Percentiles rank a stretch among this genome's conserved stretches.
Evolutionary conservation across 2,888 invertebrate species (phyloP).

Genomic region (Catocala nupta): DNA sequence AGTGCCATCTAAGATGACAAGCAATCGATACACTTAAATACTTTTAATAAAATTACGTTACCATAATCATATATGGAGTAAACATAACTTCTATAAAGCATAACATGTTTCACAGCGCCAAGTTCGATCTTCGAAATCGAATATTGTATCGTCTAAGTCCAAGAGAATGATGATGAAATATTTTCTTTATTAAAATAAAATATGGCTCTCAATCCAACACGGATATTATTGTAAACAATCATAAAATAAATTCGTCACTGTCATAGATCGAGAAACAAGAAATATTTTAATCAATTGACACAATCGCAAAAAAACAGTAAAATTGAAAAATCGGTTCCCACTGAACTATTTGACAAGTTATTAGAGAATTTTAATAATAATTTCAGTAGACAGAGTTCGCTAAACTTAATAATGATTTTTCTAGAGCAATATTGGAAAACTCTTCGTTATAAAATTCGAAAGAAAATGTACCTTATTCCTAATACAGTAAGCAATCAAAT

Average conservation of each 20-base stretch:
- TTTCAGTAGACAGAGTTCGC: conserved; percentile 54
- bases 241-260: conserved; percentile 31
- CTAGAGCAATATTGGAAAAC: conserved; percentile 58
- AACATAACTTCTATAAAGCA: too few species aligned
- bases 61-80: too few species aligned
- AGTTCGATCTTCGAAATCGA: too few species aligned
- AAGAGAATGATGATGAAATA: too few species aligned
- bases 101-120: too few species aligned
- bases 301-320: conserved; percentile 26
- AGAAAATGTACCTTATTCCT: conserved; percentile 42
- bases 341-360: conserved; percentile 49
- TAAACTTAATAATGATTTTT: conserved; percentile 64
- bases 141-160: too few species aligned
- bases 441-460: conserved; percentile 12
- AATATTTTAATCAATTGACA: conserved; percentile 40
- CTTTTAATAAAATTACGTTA: too few species aligned
- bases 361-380: conserved; percentile 52
- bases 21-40: too few species aligned
- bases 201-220: conserved; percentile 10
- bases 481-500: conserved; percentile 41
- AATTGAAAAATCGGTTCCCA: conserved; percentile 49
- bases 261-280: conserved; percentile 32
- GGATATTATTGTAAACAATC: conserved; percentile 18
- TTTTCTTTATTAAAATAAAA: neutral
- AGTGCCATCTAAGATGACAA: too few species aligned